A percentile compares a stretch with the other conserved stretches of the same genome.
phyloP scores from a whole-genome alignment of 2,888 invertebrate species.

The Sesia apiformis region DNA sequence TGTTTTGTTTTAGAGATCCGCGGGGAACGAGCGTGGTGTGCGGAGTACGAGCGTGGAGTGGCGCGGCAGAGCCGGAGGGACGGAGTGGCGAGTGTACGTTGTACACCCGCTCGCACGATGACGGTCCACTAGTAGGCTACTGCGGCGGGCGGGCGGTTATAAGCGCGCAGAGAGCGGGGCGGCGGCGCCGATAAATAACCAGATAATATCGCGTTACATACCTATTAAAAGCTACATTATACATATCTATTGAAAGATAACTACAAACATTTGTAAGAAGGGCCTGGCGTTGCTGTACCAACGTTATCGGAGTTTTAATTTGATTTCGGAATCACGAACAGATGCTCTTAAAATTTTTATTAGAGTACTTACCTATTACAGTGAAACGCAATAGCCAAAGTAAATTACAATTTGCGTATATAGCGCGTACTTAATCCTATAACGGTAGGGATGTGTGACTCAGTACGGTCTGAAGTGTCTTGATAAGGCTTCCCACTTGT shows the following conservation, averaged over 20 bases:
- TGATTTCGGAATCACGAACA: too few relatives aligned
- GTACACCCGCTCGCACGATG: not conserved
- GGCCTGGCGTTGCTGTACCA: slow-evolving; percentile 13
- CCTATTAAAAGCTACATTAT: slow-evolving; percentile 54
- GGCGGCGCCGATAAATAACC: slow-evolving; percentile 39
- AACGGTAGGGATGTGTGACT: slow-evolving; percentile 30
- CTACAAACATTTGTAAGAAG: slow-evolving; percentile 39
- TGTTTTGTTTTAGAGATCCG: slow-evolving; percentile 21
- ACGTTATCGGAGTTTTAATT: too few relatives aligned
- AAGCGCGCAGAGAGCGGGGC: slow-evolving; percentile 35
- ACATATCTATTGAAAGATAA: slow-evolving; percentile 48
- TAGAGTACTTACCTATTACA: not conserved
- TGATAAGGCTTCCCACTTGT: slow-evolving; percentile 54
- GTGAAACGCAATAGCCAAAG: not conserved
- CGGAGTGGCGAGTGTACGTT: not conserved
- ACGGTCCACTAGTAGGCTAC: slow-evolving; percentile 1
- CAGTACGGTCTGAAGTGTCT: slow-evolving; percentile 35
- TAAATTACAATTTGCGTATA: not conserved
- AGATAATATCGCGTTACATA: slow-evolving; percentile 56
- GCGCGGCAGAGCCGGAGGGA: not conserved
- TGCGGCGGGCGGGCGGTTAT: slow-evolving; percentile 48
- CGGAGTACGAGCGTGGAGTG: slow-evolving; percentile 31
- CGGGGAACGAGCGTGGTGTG: slow-evolving; percentile 28
- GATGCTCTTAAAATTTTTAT: not conserved
- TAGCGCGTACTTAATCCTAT: slow-evolving; percentile 23